Base-by-base conservation (phyloP, 2,888 invertebrate species). In the Theodoxus fluviatilis region DNA sequence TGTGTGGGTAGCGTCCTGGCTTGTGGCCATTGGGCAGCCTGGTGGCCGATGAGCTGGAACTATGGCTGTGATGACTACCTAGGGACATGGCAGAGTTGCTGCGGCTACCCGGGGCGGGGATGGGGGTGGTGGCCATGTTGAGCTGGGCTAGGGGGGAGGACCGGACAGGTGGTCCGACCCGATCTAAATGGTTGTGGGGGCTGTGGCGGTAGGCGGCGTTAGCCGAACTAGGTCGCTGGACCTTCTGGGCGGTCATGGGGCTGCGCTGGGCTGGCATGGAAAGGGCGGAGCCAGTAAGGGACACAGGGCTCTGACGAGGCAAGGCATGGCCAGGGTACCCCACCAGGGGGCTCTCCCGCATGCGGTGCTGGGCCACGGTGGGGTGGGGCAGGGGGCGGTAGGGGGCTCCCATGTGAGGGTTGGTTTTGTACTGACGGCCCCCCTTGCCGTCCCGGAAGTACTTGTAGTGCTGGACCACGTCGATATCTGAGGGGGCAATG, bases 401-500 rank as follows among this genome's bases (percentile, higher is more conserved):
- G 47, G 68, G 68, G 55, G 68, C 69, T 9, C 68, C 68, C n/a
- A 66, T 28, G n/a, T 71, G 68, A 57, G 72, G 73, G 74, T 76
- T 75, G 2, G 94, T 93, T 88, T 94, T 68, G 84, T 74, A 73
- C 68, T 73, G 67, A 7, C 65, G 67, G 18, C 64, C n/a, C n/a
- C n/a, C 91, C 72, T 88, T 87, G 0, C 94, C 94, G 88, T 96
- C 95, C 35, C 96, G 90, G 86, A 94, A 96, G 75, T 89, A 95
- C 89, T 96, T 96, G 85, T 98, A 98, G 86, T 98, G 97, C 82
- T 95, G 95, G 15, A 96, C 95, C 75, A 98, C 94, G 84, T 98
- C 97, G 76, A 96, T 96, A 85, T 98, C 98, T 1, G 96, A 96
- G 0, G 98, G 97, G 0, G 98, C 98, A 78, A 98, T 97, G 0